Percentiles rank a stretch among this genome's conserved stretches.
Evolutionary conservation across 2,888 invertebrate genomes (phyloP).

Genomic region (Orgyia antiqua): DNA sequence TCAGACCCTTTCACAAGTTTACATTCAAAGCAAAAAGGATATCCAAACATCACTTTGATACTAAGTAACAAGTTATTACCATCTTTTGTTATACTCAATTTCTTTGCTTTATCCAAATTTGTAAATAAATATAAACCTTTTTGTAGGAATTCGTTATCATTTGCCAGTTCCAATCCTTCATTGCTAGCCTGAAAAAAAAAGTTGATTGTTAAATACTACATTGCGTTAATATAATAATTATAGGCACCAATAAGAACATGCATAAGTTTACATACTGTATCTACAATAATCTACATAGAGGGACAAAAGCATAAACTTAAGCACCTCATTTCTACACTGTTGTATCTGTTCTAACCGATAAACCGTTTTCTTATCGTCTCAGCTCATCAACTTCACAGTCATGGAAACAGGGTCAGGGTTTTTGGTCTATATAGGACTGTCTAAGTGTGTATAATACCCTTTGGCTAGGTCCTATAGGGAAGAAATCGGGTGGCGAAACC

Average conservation of each 20-base stretch:
- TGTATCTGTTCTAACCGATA: too few relatives aligned
- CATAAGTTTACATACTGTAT: too few relatives aligned
- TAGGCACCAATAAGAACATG: not conserved
- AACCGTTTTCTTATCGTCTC: too few relatives aligned
- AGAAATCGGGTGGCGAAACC: too few relatives aligned
- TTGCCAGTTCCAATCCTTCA: slow-evolving; percentile 36
- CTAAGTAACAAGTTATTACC: slow-evolving; percentile 25
- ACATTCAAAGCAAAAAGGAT: slow-evolving; percentile 38
- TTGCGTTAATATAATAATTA: not conserved
- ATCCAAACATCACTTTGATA: slow-evolving; percentile 35
- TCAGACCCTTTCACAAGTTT: slow-evolving; percentile 37
- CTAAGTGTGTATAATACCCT: too few relatives aligned
- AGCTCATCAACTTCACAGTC: too few relatives aligned
- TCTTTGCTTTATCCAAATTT: slow-evolving; percentile 37
- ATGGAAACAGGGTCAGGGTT: too few relatives aligned
- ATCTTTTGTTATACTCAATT: slow-evolving; percentile 21
- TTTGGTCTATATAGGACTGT: too few relatives aligned
- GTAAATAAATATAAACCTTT: slow-evolving; percentile 41
- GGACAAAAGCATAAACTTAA: too few relatives aligned
- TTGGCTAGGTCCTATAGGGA: too few relatives aligned
- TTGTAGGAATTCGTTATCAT: slow-evolving; percentile 34
- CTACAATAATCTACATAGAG: too few relatives aligned
- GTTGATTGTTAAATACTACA: not conserved
- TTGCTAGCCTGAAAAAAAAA: slow-evolving; percentile 48
- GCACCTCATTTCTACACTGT: too few relatives aligned